These are phyloP conservation scores for Callorhinus ursinus DNA, from an alignment of 2,113 vertebrate genomes.

Conservation along the genomic window DNA sequence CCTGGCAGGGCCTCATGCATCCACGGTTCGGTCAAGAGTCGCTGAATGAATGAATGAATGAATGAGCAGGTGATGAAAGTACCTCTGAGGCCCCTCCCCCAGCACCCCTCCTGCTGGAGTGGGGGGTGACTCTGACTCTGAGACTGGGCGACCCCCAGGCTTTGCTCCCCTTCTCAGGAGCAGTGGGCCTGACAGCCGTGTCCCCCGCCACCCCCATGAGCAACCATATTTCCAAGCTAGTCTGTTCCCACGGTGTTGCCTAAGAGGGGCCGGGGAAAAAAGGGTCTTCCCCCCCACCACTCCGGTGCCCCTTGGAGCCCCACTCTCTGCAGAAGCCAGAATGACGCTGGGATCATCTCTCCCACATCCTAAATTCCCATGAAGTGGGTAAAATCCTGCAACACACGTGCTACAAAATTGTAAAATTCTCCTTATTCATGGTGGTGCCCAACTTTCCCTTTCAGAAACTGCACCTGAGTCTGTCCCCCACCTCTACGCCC, in stretches of 20 bases:
- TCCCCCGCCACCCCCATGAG: accelerated
- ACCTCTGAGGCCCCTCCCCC: not conserved
- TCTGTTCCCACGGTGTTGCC: not conserved
- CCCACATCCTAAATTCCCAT: not conserved
- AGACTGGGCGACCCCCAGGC: not conserved
- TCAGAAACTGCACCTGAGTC: not conserved
- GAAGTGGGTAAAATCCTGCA: not conserved
- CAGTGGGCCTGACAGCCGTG: not conserved
- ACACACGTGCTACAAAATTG: not conserved
- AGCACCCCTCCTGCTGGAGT: not conserved
- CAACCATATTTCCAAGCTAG: not conserved
- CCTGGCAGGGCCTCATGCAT: not conserved
- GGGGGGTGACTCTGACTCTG: not conserved
- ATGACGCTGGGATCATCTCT: not conserved
- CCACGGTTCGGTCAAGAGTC: not conserved
- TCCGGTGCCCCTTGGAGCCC: not conserved
- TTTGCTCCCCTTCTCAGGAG: not conserved
- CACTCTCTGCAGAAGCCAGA: not conserved
- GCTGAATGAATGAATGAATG: not conserved
- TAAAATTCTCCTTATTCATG: not conserved
- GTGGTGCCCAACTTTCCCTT: not conserved
- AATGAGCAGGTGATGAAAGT: not conserved
- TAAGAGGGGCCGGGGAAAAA: not conserved
- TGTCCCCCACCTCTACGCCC: accelerated
- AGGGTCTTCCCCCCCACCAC: not conserved